phyloP scores from a whole-genome alignment of 1,140 invertebrate species.

The Tetranychus cinnabarinus region DNA sequence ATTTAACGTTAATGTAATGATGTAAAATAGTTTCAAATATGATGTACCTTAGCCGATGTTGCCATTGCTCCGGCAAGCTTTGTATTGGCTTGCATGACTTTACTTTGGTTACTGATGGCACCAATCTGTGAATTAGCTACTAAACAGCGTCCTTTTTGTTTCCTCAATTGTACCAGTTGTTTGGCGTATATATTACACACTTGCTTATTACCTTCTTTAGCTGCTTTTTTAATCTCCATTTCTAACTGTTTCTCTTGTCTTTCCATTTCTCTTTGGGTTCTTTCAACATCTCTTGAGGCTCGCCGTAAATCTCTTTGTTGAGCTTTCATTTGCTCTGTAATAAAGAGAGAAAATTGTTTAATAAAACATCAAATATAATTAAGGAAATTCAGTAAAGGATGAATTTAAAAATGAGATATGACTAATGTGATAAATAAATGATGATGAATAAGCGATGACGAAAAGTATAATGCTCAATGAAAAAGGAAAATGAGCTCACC shows the following conservation, averaged over 20 bases:
- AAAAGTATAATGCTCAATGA: no score
- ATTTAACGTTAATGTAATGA: slow-evolving; percentile 6
- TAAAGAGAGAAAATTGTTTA: no score
- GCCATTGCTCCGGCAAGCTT: slow-evolving; percentile 63
- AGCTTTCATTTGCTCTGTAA: slow-evolving; percentile 49
- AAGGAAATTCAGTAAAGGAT: no score
- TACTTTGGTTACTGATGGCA: slow-evolving; percentile 54
- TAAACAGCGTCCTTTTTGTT: slow-evolving; percentile 60
- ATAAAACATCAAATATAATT: no score
- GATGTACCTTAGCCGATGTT: slow-evolving; percentile 39
- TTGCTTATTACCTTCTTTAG: slow-evolving; percentile 60
- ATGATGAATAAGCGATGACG: no score
- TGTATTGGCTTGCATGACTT: slow-evolving; percentile 56
- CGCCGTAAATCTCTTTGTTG: slow-evolving; percentile 53
- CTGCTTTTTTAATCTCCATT: slow-evolving; percentile 65
- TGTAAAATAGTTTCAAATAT: background rate
- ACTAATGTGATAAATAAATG: no score
- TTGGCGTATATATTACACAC: slow-evolving; percentile 47
- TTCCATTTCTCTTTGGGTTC: slow-evolving; percentile 51
- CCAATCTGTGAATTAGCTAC: slow-evolving; percentile 43
- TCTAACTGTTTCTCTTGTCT: slow-evolving; percentile 72
- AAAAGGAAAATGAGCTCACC: no score
- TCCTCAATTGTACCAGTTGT: slow-evolving; percentile 58
- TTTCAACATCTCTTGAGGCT: slow-evolving; percentile 54
- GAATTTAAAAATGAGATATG: no score